Conservation (phyloP, 2,113 vertebrate genomes). For the Pygoscelis adeliae region DNA sequence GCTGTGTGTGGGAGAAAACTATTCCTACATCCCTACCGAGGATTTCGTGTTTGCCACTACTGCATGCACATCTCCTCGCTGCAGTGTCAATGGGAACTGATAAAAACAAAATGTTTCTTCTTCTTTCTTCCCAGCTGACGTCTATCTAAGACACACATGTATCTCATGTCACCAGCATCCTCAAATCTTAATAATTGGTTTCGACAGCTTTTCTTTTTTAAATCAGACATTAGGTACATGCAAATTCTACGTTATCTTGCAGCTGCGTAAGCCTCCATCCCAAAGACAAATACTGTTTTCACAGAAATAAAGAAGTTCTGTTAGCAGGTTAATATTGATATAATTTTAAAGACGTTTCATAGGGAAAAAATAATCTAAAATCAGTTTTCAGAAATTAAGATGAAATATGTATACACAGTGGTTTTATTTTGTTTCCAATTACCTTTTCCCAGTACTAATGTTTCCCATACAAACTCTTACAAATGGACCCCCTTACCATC, state of each 20-base stretch:
- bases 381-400: background rate
- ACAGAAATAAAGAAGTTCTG: background rate
- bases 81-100: background rate
- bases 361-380: background rate
- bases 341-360: background rate
- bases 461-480: background rate
- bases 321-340: background rate
- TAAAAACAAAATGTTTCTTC: background rate
- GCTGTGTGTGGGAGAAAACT: background rate
- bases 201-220: background rate
- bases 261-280: background rate
- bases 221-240: background rate
- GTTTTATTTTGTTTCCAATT: background rate
- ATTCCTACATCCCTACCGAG: background rate
- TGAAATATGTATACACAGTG: background rate
- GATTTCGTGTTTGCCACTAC: background rate
- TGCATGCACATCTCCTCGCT: accelerated
- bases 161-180: background rate
- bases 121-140: background rate
- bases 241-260: background rate
- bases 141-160: background rate
- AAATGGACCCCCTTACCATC: background rate
- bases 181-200: background rate
- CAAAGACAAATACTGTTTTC: background rate
- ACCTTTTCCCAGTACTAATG: background rate